These are phyloP conservation scores for Coracias cyanogaster DNA, from an alignment of 2,797 vertebrate genomes.

Conservation along the genomic window DNA sequence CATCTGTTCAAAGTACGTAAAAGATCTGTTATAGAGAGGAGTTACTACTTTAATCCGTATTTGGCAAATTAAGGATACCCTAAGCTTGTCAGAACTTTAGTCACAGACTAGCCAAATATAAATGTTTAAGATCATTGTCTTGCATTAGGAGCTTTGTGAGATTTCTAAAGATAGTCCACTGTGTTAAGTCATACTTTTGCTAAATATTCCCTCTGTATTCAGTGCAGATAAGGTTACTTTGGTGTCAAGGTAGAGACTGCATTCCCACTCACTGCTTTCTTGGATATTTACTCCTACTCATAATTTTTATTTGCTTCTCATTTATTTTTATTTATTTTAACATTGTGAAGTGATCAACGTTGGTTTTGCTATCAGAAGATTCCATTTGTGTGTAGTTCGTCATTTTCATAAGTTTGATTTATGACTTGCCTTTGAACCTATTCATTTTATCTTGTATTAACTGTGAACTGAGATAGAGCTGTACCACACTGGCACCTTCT, in stretches of 20 bases:
- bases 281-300: neutral
- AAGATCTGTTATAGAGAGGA: neutral
- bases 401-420: neutral
- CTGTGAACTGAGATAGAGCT: neutral
- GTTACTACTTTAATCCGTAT: neutral
- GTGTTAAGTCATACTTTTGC: neutral
- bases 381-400: neutral
- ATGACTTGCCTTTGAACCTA: neutral
- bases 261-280: neutral
- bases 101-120: neutral
- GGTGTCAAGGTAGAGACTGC: neutral
- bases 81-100: neutral
- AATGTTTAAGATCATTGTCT: neutral
- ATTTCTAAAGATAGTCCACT: neutral
- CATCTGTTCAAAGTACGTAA: neutral
- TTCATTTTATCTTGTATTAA: neutral
- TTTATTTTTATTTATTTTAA: neutral
- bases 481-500: neutral
- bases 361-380: neutral
- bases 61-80: neutral
- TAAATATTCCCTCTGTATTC: neutral
- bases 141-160: neutral
- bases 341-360: neutral
- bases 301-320: neutral
- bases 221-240: neutral